Base-by-base conservation (phyloP, 2,797 vertebrate species). In the Phataginus tricuspis region DNA sequence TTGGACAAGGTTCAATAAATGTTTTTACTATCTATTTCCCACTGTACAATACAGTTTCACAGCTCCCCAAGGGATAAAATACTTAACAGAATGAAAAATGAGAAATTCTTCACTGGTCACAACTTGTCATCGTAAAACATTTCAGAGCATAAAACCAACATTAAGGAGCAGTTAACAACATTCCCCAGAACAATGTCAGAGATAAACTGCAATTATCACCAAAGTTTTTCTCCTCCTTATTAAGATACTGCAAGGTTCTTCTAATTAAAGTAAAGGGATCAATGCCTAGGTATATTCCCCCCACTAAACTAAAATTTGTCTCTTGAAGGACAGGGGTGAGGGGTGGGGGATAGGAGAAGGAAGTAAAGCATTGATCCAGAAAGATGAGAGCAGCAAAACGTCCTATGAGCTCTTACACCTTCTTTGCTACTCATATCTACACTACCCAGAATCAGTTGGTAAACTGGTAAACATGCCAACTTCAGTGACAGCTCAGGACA, bases 341-440 rank as follows among this genome's bases (percentile, higher is more conserved):
- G 27, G 55, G 23, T 4, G 37, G 31, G 19, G 23, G 29, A 45
- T 9, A 8, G 55, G 34, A 64, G 64, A 12, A 69, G 55, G 23
- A 31, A 95, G 55, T 83, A 94, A 95, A 37, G 71, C 91, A 90
- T 34, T 77, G 55, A 95, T 94, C 49, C 90, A 84, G 39, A 92
- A 95, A 95, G 86, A 91, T 15, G 61, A 95, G 57, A 78, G 53
- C 66, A 86, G 83, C 96, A 91, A 94, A 98, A 98, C 97, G 98
- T 98, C 83, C 91, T 86, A 1, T 14, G 64, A 45, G 86, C 95
- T 34, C 23, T 77, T 94, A 72, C 74, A 63, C 90, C 61, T 86
- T 92, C 97, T 75, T 95, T 95, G 61, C 53, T 85, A 66, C 66
- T 96, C 95, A 21, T 68, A 59, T 55, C 2, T 92, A 77, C 68